These are phyloP conservation scores for Anguilla rostrata DNA, from an alignment of 2,113 vertebrate species.

Conservation along the genomic window DNA sequence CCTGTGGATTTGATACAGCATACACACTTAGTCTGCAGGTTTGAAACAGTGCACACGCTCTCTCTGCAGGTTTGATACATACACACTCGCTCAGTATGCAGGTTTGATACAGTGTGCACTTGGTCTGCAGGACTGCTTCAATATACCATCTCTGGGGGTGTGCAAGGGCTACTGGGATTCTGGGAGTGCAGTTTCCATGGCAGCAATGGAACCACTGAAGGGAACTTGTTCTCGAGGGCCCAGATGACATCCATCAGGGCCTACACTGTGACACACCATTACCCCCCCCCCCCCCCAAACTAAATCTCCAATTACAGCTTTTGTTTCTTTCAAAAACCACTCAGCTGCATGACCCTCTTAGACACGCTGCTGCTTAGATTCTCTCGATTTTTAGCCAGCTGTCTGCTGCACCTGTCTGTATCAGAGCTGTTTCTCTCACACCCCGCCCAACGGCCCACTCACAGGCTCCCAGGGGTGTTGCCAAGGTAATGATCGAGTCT, in stretches of 20 bases:
- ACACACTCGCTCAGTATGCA: neutral
- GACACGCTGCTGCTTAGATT: neutral
- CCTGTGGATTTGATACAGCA: no score
- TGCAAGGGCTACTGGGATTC: neutral
- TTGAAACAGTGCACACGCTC: no score
- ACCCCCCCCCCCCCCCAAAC: neutral
- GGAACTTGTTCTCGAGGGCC: neutral
- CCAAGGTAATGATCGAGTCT: no score
- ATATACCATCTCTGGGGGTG: neutral
- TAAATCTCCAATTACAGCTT: neutral
- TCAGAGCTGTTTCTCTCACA: neutral
- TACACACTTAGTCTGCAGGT: neutral
- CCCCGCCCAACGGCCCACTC: no score
- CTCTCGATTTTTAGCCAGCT: neutral
- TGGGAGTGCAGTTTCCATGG: neutral
- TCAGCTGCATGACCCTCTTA: neutral
- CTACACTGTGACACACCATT: neutral
- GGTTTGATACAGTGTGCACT: neutral
- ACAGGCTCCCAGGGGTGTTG: no score
- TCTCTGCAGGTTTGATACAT: no score
- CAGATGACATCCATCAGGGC: neutral
- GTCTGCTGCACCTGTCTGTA: neutral
- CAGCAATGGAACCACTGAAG: neutral
- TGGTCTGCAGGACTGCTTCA: neutral
- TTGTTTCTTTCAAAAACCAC: neutral